A percentile compares a stretch with the other conserved stretches of the same genome.
These are phyloP conservation scores for Xylota sylvarum DNA, from an alignment of 2,888 invertebrate genomes.

Conservation along the genomic window DNA sequence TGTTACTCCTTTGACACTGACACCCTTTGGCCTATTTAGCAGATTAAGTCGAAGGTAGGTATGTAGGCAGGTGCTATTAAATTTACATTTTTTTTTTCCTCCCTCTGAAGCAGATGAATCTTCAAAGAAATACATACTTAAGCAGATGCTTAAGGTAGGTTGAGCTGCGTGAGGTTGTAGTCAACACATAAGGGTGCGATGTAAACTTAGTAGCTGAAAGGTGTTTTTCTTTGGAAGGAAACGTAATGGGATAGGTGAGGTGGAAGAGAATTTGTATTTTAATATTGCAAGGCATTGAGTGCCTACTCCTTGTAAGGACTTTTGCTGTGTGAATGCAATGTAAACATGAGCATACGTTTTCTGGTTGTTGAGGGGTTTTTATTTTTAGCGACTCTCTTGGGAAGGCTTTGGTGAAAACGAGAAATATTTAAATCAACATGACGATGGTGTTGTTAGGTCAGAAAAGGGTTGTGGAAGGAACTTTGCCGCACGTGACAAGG, in stretches of 20 bases:
- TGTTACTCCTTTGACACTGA: neutral
- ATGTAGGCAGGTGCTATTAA: neutral
- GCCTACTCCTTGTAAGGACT: neutral
- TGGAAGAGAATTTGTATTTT: neutral
- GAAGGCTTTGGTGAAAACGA: too few species aligned
- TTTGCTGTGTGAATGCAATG: neutral
- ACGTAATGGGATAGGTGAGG: neutral
- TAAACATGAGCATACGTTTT: neutral
- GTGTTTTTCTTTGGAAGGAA: neutral
- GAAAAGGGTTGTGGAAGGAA: neutral
- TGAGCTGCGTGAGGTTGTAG: neutral
- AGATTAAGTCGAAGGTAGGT: neutral
- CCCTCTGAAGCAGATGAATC: neutral
- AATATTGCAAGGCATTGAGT: neutral
- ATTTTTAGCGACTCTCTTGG: neutral
- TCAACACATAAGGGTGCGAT: neutral
- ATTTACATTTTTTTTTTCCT: constrained; percentile 20
- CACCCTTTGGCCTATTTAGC: neutral
- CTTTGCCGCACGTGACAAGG: too few species aligned
- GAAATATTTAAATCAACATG: neutral
- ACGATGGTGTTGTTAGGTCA: neutral
- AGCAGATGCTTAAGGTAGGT: neutral
- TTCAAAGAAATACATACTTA: neutral
- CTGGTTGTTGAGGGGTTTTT: neutral
- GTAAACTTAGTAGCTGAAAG: neutral